Base-by-base conservation (phyloP, 2,113 vertebrate species). In the Malurus elegans region DNA sequence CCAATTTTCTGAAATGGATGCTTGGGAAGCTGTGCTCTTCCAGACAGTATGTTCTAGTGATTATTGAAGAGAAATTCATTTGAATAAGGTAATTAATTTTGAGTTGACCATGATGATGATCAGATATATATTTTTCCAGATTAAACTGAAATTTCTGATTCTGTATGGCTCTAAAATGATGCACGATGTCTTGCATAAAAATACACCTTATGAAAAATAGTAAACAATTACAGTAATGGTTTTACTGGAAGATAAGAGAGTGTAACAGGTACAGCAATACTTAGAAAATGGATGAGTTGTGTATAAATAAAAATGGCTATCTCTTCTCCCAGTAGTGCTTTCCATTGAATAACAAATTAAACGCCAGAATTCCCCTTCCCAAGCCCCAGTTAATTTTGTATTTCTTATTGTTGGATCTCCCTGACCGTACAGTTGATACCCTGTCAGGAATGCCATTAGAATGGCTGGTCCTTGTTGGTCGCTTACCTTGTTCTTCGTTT, bases 391-490 rank as follows among this genome's bases (percentile, higher is more conserved):
- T 48, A 65, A 44, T 5, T 53, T 82, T 70, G 2, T 19, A 8
- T 91, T 95, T 64, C 32, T 70, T 84, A 5, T 32, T 17, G 2
- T 14, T 80, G 44, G 14, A 10, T 40, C 23, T 82, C 25, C 21
- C 32, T 83, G 40, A 16, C 9, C 78, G 1, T 18, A 21, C 10
- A 47, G 16, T 51, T 82, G n/a, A 13, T 19, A 3, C 7, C 42
- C 16, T 20, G 13, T 11, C n/a, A 56, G 44, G 11, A 66, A 48
- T 32, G 32, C 16, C n/a, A 16, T 42, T 25, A 6, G 38, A 60
- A 38, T 23, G 31, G 24, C 42, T 45, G 26, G 10, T 25, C 36
- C 9, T 72, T 1, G 0, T 18, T 4, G 1, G 10, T 60, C 13
- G 1, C 9, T 44, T 34, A 29, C 17, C 11, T n/a, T n/a, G 12